Conservation (phyloP, 2,888 invertebrate genomes). For the Listrodromus nycthemerus region DNA sequence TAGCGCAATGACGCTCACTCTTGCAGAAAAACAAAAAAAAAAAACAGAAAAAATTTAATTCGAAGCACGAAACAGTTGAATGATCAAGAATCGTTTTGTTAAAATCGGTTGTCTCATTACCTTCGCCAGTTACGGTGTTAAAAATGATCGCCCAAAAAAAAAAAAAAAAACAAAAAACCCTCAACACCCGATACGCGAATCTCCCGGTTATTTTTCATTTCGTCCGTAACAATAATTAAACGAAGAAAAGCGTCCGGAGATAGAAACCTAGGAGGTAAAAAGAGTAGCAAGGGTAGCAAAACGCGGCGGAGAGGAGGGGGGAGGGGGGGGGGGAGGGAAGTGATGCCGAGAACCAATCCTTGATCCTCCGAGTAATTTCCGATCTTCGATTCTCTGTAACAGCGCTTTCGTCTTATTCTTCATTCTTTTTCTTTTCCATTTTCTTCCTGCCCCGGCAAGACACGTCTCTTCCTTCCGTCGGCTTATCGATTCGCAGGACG, state of each 20-base stretch:
- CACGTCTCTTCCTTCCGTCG: slow-evolving; percentile 67
- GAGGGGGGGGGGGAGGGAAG: neutral
- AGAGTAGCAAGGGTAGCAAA: slow-evolving; percentile 9
- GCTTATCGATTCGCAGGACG: slow-evolving; percentile 70
- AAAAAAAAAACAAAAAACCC: slow-evolving; percentile 6
- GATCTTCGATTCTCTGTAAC: slow-evolving; percentile 59
- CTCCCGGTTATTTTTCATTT: slow-evolving; percentile 38
- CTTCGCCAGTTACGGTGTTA: neutral
- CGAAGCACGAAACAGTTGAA: too few species aligned
- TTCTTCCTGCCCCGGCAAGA: slow-evolving; percentile 42
- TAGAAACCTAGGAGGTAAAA: slow-evolving; percentile 25
- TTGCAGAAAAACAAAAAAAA: too few species aligned
- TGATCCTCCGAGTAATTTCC: slow-evolving; percentile 70
- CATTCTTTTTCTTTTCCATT: slow-evolving; percentile 50
- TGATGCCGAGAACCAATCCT: slow-evolving; percentile 50
- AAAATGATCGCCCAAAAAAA: neutral
- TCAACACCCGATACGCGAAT: neutral
- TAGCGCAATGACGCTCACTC: too few species aligned
- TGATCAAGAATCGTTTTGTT: too few species aligned
- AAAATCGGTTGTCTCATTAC: neutral
- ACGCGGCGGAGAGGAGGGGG: neutral
- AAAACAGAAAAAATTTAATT: too few species aligned
- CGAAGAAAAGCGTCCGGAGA: slow-evolving; percentile 42
- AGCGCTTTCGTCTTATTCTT: slow-evolving; percentile 42
- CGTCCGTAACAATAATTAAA: slow-evolving; percentile 51